Conservation (phyloP, 1,140 invertebrate species). For the Camponotus vicinus region DNA sequence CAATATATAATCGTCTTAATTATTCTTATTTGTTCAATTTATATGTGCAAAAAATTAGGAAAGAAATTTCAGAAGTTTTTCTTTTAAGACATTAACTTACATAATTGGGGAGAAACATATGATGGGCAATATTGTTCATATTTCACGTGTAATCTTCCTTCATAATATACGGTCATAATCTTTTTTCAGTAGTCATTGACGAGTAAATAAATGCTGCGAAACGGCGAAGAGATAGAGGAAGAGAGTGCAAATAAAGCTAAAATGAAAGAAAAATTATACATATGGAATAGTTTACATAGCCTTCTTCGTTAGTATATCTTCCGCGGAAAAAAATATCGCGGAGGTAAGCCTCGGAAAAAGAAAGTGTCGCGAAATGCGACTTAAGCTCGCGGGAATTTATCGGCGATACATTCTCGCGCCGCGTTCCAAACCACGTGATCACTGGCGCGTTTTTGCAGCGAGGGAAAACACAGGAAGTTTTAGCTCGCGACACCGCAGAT, state of each 20-base stretch:
- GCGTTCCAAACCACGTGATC: constrained; percentile 52
- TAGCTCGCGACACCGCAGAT: constrained; percentile 24
- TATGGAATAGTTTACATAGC: neutral
- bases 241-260: neutral
- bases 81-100: constrained; percentile 17
- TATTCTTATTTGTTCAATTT: constrained; percentile 1
- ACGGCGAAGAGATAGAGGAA: neutral
- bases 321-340: neutral
- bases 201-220: constrained; percentile 9
- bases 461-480: constrained; percentile 44
- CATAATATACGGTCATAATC: neutral
- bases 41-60: neutral
- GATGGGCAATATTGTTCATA: neutral
- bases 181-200: neutral
- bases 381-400: constrained; percentile 64
- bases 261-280: neutral
- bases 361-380: constrained; percentile 13
- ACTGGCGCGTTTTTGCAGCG: constrained; percentile 48
- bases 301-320: neutral
- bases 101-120: neutral
- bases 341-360: neutral
- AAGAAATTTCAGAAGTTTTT: neutral
- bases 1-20: neutral
- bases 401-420: constrained; percentile 56
- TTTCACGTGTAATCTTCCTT: neutral